Evolutionary conservation across 2,797 vertebrate genomes (phyloP).

Genomic region (Onychomys torridus): DNA sequence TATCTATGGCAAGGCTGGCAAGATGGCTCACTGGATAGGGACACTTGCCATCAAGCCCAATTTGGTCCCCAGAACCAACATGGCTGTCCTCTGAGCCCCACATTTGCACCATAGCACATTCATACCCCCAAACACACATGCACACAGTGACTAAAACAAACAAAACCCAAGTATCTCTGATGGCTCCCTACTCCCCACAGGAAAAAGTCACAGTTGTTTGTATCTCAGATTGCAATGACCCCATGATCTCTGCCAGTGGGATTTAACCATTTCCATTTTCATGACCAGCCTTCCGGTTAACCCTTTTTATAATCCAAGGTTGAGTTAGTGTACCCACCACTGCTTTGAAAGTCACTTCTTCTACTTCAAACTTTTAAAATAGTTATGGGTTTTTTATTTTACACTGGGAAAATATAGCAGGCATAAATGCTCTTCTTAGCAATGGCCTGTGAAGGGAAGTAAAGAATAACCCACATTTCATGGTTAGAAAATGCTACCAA

Average conservation of each 20-base stretch:
- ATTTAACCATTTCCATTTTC: not conserved
- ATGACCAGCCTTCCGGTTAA: not conserved
- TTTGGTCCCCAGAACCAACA: not conserved
- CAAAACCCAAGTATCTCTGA: not conserved
- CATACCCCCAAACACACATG: not conserved
- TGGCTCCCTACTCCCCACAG: not conserved
- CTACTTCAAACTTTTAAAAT: slow-evolving; percentile 30
- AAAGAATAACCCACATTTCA: not conserved
- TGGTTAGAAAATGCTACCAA: not conserved
- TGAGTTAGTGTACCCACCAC: not conserved
- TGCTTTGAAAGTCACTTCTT: not conserved
- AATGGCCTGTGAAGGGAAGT: not conserved
- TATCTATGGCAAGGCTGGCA: not conserved
- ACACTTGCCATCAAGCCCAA: no score
- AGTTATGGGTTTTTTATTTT: not conserved
- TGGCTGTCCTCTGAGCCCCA: not conserved
- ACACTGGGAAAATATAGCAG: not conserved
- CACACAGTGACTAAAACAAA: not conserved
- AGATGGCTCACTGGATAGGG: not conserved
- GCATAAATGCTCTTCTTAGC: not conserved
- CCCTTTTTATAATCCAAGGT: not conserved
- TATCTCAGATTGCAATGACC: not conserved
- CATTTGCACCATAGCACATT: not conserved
- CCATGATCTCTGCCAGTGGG: not conserved
- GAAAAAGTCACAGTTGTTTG: not conserved